Conservation (phyloP, 2,797 vertebrate genomes). For the Gallirallus australis region DNA sequence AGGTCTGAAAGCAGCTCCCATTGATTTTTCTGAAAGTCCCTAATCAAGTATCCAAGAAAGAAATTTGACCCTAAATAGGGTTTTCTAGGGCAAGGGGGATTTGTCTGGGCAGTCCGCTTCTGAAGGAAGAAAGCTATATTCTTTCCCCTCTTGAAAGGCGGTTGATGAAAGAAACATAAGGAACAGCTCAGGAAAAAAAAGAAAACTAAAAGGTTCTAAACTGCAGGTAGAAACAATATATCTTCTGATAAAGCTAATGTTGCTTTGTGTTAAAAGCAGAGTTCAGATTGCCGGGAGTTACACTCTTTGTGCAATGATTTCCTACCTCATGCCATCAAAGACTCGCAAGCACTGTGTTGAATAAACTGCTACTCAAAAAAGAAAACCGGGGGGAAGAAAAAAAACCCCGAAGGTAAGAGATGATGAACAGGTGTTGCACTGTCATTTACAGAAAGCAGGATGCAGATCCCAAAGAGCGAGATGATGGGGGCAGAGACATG, state of each 20-base stretch:
- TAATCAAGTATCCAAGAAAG: neutral
- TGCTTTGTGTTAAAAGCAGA: conserved; percentile 8
- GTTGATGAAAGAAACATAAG: conserved; percentile 29
- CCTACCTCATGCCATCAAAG: neutral
- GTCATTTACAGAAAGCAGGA: neutral
- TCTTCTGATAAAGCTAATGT: conserved; percentile 21
- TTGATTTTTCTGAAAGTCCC: conserved; percentile 17
- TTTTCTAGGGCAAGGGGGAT: neutral
- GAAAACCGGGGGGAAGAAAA: neutral
- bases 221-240: neutral
- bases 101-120: neutral
- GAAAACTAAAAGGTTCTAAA: neutral
- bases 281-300: neutral
- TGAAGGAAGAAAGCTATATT: neutral
- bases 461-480: neutral
- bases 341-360: neutral
- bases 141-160: neutral
- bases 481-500: fast-evolving
- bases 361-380: neutral
- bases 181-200: neutral
- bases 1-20: neutral
- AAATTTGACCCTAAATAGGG: conserved; percentile 5
- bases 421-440: neutral
- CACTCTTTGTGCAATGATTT: neutral
- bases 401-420: neutral